A percentile compares a stretch with the other conserved stretches of the same genome.
phyloP scores from a whole-genome alignment of 1,140 invertebrate genomes.

The Pararge aegeria region DNA sequence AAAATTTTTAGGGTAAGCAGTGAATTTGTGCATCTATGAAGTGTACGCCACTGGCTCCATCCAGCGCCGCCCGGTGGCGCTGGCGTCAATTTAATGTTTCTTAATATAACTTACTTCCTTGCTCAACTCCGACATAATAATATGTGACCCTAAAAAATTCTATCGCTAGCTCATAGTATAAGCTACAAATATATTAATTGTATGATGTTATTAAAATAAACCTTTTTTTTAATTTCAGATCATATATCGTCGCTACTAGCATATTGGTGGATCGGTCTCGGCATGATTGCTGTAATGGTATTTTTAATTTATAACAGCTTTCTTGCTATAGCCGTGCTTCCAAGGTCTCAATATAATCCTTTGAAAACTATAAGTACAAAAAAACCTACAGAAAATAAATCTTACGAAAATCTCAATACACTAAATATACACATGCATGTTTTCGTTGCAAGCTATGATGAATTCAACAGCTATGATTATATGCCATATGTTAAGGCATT shows the following conservation, averaged over 20 bases:
- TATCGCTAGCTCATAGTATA: no score
- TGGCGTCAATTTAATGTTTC: no score
- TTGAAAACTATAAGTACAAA: slow-evolving; percentile 16
- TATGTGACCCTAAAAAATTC: no score
- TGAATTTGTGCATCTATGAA: no score
- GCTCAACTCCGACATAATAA: no score
- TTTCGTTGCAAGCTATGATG: slow-evolving; percentile 38
- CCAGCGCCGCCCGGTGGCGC: no score
- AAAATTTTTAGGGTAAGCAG: no score
- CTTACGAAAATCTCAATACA: slow-evolving; percentile 14
- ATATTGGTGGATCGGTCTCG: slow-evolving; percentile 65
- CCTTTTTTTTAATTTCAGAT: slow-evolving; percentile 50
- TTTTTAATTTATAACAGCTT: slow-evolving; percentile 65
- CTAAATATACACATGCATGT: slow-evolving; percentile 58
- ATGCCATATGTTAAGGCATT: slow-evolving; percentile 46
- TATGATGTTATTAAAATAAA: no score
- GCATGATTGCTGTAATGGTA: slow-evolving; percentile 54
- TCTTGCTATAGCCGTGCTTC: slow-evolving; percentile 42
- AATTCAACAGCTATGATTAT: slow-evolving; percentile 40
- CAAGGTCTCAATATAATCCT: slow-evolving; percentile 32
- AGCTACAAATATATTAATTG: no score
- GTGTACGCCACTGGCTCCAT: no score
- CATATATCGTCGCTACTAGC: slow-evolving; percentile 52
- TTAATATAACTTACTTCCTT: no score
- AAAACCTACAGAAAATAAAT: slow-evolving; percentile 14